These are phyloP conservation scores for Peromyscus maniculatus DNA, from an alignment of 2,113 vertebrate species.

Conservation along the genomic window DNA sequence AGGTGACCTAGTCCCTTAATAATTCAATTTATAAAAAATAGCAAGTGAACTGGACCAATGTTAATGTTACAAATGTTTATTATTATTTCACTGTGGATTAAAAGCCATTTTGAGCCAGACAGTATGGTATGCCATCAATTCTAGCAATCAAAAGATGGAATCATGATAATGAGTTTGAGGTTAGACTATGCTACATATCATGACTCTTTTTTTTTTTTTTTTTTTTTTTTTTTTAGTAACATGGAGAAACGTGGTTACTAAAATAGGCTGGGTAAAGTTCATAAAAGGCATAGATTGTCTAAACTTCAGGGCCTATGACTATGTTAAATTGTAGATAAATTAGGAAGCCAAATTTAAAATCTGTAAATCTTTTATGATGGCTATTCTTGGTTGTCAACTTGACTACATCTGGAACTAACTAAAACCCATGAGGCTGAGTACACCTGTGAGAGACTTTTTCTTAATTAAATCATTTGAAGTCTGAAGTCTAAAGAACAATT, in stretches of 20 bases:
- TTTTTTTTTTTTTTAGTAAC: too few species aligned
- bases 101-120: background rate
- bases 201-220: background rate
- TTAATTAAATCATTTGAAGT: background rate
- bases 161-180: background rate
- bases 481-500: background rate
- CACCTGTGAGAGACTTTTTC: background rate
- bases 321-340: background rate
- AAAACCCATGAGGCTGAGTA: background rate
- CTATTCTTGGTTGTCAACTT: background rate
- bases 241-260: background rate
- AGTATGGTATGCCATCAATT: background rate
- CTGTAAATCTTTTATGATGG: background rate
- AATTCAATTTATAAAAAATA: background rate
- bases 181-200: background rate
- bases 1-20: background rate
- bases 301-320: background rate
- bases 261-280: background rate
- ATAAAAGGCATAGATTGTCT: accelerated
- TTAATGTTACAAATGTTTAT: background rate
- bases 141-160: background rate
- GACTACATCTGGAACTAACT: background rate
- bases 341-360: background rate
- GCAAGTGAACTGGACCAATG: background rate
- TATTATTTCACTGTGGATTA: background rate